A percentile compares a stretch with the other conserved stretches of the same genome.
Conservation (phyloP, 2,888 invertebrate species). For the Cecidostiba fungosa region DNA sequence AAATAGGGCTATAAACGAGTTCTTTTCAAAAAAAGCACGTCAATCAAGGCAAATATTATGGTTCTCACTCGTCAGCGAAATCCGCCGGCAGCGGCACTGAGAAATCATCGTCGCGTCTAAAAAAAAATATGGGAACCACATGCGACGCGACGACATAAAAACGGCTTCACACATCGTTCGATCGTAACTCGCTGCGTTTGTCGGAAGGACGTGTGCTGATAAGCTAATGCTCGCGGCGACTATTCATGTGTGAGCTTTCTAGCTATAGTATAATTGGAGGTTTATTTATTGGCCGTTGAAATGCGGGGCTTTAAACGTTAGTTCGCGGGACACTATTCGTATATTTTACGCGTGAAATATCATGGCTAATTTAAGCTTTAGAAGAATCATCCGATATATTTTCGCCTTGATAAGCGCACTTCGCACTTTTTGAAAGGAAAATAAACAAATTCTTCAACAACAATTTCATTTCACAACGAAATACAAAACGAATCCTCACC, state of each 20-base stretch:
- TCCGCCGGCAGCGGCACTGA: conserved; percentile 25
- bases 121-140: conserved; percentile 54
- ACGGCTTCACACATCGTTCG: conserved; percentile 39
- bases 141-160: conserved; percentile 49
- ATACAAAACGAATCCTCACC: conserved; percentile 68
- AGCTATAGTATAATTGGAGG: not conserved
- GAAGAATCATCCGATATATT: no score
- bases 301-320: not conserved
- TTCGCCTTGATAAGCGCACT: no score
- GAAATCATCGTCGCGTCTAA: conserved; percentile 53
- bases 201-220: not conserved
- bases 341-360: not conserved
- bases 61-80: conserved; percentile 8
- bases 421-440: no score
- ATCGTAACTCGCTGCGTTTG: conserved; percentile 24
- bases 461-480: not conserved
- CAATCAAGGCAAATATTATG: not conserved
- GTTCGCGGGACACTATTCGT: not conserved
- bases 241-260: not conserved
- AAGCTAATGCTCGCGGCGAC: not conserved
- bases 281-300: not conserved
- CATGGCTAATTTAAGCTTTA: no score
- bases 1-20: not conserved
- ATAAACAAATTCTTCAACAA: not conserved
- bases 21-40: not conserved